Conservation (phyloP, 2,888 invertebrate genomes). For the Drosophila melanocephala region DNA sequence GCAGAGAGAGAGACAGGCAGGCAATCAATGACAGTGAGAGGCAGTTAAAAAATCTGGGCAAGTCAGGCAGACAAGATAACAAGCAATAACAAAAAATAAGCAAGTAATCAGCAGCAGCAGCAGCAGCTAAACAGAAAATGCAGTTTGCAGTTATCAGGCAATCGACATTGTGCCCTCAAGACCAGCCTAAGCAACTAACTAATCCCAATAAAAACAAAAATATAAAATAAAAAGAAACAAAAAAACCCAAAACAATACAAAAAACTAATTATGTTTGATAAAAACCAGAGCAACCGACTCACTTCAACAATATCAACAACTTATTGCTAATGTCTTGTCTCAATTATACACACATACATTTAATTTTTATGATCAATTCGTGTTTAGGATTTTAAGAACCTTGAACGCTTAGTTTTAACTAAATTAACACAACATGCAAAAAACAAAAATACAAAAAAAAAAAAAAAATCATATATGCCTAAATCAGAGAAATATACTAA, state of each 20-base stretch:
- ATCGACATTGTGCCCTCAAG: constrained; percentile 42
- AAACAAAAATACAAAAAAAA: constrained; percentile 28
- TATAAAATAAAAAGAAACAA: constrained; percentile 18
- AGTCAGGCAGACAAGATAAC: constrained; percentile 69
- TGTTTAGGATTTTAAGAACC: constrained; percentile 77
- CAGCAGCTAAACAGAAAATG: constrained; percentile 45
- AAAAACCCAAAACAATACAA: constrained; percentile 30
- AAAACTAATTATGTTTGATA: constrained; percentile 37
- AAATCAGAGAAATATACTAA: constrained; percentile 57
- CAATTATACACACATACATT: constrained; percentile 50
- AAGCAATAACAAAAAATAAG: constrained; percentile 16
- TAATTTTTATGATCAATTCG: constrained; percentile 70
- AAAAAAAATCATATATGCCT: constrained; percentile 27
- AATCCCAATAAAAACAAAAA: constrained; percentile 34
- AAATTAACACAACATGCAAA: constrained; percentile 65
- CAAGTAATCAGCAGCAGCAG: constrained; percentile 42
- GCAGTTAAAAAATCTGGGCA: constrained; percentile 61
- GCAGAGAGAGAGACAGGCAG: constrained; percentile 58
- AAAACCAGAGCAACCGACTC: constrained; percentile 28
- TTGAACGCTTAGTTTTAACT: constrained; percentile 78
- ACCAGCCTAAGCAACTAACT: constrained; percentile 52
- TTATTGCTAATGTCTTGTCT: constrained; percentile 61
- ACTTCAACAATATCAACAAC: constrained; percentile 47
- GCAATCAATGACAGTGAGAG: constrained; percentile 65
- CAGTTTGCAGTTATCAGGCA: constrained; percentile 49